Base-by-base conservation (phyloP, 2,888 invertebrate species). In the Notodonta dromedarius region DNA sequence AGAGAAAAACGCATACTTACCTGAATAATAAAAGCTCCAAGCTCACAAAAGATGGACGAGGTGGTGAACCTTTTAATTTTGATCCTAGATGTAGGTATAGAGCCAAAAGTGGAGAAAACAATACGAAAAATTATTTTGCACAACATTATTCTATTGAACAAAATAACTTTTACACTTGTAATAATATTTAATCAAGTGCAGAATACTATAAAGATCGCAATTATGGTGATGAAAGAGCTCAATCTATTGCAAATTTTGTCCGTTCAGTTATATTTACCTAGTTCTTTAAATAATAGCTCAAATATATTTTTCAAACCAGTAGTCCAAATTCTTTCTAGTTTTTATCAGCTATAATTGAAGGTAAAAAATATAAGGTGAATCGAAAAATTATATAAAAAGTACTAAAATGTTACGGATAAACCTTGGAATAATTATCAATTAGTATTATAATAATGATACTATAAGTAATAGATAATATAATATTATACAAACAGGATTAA, bases 1-100 rank as follows among this genome's bases (percentile, higher is more conserved):
- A 77, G 79, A 82, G 85, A 91, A 71, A 73, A 82, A 79, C 61
- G 77, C 70, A 70, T 84, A 87, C 85, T 89, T 90, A 89, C 89
- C 90, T 90, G 91, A 83, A 87, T 86, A 82, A 86, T 83, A 86
- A 89, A 90, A 90, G 90, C 89, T 91, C 76, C 69, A 78, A 80
- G 79, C 80, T 84, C 73, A 86, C 81, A 83, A 87, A 86, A 85
- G 84, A 83, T 82, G 80, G 77, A 79, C 78, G 71, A 79, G 78
- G 76, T 79, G 71, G 75, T 77, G 76, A 79, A 80, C 80, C 71
- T 77, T 78, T 78, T 75, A 76, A 80, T 79, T 82, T 77, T 71
- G 73, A 78, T 79, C 78, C 74, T 78, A 78, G 77, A 71, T 67
- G 71, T 76, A 66, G 53, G 63, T 64, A 54, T 64, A 62, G 60